Base-by-base conservation (phyloP, 1,140 invertebrate genomes). In the Yoshiicerus persimilis region DNA sequence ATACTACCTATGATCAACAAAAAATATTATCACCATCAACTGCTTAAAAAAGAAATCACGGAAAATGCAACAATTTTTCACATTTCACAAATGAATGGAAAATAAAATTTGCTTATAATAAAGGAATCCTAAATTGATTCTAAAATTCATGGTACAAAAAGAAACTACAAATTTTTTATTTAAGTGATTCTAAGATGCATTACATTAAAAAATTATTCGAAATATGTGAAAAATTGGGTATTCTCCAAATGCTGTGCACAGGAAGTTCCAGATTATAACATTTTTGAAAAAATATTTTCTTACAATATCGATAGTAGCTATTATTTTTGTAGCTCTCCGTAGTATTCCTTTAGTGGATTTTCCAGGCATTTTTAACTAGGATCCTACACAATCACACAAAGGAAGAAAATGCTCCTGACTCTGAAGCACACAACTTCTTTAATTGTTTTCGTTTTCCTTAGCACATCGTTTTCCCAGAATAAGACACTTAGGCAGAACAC, bases 281-380 rank as follows among this genome's bases (percentile, higher is more conserved):
- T 47, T 47, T 47, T 47, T 11, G 11, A 56, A n/a, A n/a, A n/a
- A n/a, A n/a, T n/a, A n/a, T n/a, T n/a, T n/a, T 13, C 80, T 86
- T 86, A 86, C 84, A 11, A 86, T 86, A 10, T 86, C 84, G 9
- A 86, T 56, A 30, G 84, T 86, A 0, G 84, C 84, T 4, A 86
- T 86, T 10, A 86, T 38, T 36, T 86, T 86, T 6, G 30, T 36
- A 0, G n/a, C 30, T 64, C 56, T 16, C n/a, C 84, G 47, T 20
- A 86, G 56, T 32, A 32, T 4, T 36, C 62, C 25, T 34, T 25
- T 66, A 2, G n/a, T 16, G 5, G 47, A 86, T 32, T n/a, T 32
- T 23, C 32, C 23, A 36, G 34, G n/a, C 47, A 62, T 86, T n/a
- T 62, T 86, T 8, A 16, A n/a, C n/a, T 3, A 25, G 16, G 3